Base-by-base conservation (phyloP, 2,888 invertebrate genomes). In the Hartigia nigra region DNA sequence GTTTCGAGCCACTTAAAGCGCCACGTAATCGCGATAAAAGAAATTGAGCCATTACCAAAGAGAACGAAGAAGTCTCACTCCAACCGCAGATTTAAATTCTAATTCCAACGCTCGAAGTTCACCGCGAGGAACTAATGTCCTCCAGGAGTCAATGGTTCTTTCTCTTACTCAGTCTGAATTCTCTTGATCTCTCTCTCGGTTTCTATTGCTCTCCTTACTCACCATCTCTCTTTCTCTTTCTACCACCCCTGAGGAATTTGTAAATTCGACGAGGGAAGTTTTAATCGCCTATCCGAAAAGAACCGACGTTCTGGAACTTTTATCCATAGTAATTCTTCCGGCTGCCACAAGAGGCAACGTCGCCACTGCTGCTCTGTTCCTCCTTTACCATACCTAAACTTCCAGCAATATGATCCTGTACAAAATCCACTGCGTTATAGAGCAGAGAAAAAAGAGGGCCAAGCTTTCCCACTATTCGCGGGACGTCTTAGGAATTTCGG, bases 201-300 rank as follows among this genome's bases (percentile, higher is more conserved):
- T 31, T 76, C 12, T 31, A 78, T 76, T 76, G 80, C 83, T 85
- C 84, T 9, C 32, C 72, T 72, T 31, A 14, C 72, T 72, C 11
- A 9, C 72, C 5, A 23, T 31, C 31, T 9, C 3, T 70, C 70
- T 70, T 3, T 70, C 70, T n/a, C 70, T 11, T 12, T 76, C n/a
- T 31, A 78, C 76, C 76, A 81, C 83, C 85, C 85, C 84, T 83
- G 81, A 86, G 87, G 86, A 88, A 88, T 88, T 88, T 88, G 86
- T 88, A 88, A 88, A 88, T 88, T 88, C 88, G 88, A 88, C 85
- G 86, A 78, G 84, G 83, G 85, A 88, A 88, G 84, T 89, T 89
- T 89, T 86, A 88, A 88, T 87, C 89, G 88, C 86, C 87, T 87
- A 87, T 88, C 88, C 84, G 87, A 86, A 72, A 72, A 34, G 34